Conservation (phyloP, 2,797 vertebrate genomes). For the Brotula barbata region DNA sequence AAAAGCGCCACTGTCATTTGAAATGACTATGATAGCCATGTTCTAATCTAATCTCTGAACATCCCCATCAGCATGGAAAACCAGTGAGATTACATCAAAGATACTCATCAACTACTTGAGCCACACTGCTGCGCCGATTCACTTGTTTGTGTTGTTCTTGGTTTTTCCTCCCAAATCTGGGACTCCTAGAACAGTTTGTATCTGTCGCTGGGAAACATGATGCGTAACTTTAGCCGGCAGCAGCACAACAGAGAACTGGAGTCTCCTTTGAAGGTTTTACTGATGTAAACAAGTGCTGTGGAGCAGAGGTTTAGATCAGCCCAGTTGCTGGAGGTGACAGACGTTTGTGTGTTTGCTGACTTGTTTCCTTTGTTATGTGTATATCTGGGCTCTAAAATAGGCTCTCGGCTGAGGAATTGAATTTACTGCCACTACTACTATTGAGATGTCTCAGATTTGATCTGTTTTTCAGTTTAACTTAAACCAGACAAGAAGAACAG, state of each 20-base stretch:
- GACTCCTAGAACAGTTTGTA: slow-evolving; percentile 27
- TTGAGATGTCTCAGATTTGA: too few species aligned
- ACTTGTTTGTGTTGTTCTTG: neutral
- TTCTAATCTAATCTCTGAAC: neutral
- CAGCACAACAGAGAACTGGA: slow-evolving; percentile 14
- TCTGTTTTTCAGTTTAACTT: too few species aligned
- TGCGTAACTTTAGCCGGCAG: slow-evolving; percentile 27
- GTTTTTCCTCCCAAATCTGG: slow-evolving; percentile 8
- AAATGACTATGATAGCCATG: neutral
- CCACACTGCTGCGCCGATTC: slow-evolving; percentile 7
- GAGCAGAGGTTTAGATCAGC: slow-evolving; percentile 19
- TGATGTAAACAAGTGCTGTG: slow-evolving; percentile 33
- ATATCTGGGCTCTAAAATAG: slow-evolving; percentile 10
- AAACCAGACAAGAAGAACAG: too few species aligned
- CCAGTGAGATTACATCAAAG: neutral
- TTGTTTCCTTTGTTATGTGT: neutral
- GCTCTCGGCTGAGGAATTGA: too few species aligned
- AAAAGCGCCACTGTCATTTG: neutral
- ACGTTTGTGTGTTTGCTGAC: slow-evolving; percentile 3
- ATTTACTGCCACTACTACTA: too few species aligned
- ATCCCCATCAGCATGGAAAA: neutral
- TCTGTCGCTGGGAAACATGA: slow-evolving; percentile 39
- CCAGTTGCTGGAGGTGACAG: slow-evolving; percentile 44
- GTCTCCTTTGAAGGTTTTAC: slow-evolving; percentile 9
- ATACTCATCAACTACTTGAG: neutral